A percentile compares a stretch with the other conserved stretches of the same genome.
phyloP scores from a whole-genome alignment of 2,113 vertebrate genomes.

The Glaucomys volans region DNA sequence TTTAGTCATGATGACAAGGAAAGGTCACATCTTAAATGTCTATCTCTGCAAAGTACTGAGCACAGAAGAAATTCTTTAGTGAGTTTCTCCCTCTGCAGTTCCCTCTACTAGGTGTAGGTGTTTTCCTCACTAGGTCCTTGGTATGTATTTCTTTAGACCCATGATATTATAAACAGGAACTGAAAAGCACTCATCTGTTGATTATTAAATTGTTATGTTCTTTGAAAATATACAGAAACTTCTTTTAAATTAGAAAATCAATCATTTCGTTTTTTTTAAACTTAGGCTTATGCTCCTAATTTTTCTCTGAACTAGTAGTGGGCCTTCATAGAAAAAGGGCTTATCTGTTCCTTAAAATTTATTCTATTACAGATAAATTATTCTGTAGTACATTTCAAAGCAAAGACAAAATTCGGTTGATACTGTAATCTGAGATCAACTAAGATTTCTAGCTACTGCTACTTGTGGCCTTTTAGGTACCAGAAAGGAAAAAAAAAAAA shows the following conservation, averaged over 20 bases:
- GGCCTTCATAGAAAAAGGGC: neutral
- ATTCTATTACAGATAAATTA: neutral
- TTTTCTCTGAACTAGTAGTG: neutral
- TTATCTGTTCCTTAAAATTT: neutral
- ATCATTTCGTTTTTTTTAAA: neutral
- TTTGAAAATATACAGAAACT: slow-evolving; percentile 18
- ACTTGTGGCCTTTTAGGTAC: neutral
- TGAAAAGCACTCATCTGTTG: neutral
- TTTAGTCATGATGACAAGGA: neutral
- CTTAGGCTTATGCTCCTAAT: neutral
- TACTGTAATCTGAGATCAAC: neutral
- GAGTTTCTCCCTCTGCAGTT: neutral
- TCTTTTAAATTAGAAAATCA: neutral
- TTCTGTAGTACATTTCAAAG: neutral
- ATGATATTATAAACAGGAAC: slow-evolving; percentile 20
- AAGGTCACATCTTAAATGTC: neutral
- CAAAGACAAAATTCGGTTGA: slow-evolving; percentile 23
- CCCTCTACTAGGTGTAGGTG: neutral
- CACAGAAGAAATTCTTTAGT: neutral
- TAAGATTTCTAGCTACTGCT: neutral
- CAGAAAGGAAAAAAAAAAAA: neutral
- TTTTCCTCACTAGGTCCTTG: neutral
- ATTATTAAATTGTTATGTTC: slow-evolving; percentile 17
- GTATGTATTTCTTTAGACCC: neutral
- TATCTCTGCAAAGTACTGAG: neutral